Percentiles rank a stretch among this genome's conserved stretches.
These are phyloP conservation scores for Paramormyrops hopkinsi DNA, from an alignment of 2,797 vertebrate genomes.

Conservation along the genomic window DNA sequence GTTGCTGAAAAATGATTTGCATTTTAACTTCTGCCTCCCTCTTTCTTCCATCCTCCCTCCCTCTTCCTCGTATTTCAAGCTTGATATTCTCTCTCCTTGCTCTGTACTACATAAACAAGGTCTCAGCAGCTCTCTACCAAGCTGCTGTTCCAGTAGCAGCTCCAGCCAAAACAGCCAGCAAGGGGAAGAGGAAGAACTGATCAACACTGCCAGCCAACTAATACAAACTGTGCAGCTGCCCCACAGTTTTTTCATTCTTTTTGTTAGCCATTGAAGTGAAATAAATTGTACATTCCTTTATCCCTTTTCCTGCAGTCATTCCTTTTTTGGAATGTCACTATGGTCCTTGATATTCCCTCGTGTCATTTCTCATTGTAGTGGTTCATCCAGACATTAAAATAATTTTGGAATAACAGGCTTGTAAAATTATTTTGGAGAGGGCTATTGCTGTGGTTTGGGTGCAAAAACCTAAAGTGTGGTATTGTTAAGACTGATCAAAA, in stretches of 20 bases:
- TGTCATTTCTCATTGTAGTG: slow-evolving; percentile 21
- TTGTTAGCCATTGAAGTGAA: neutral
- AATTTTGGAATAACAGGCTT: slow-evolving; percentile 49
- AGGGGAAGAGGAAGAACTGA: slow-evolving; percentile 89
- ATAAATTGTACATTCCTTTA: slow-evolving; percentile 24
- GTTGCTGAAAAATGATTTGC: neutral
- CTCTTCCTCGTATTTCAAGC: slow-evolving; percentile 39
- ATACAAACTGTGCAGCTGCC: neutral
- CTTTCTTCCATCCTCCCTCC: neutral
- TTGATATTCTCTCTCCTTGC: slow-evolving; percentile 74
- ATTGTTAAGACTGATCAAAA: neutral
- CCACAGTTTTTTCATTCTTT: neutral
- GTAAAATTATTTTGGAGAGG: slow-evolving; percentile 54
- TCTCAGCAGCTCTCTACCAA: slow-evolving; percentile 88
- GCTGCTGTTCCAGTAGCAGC: slow-evolving; percentile 52
- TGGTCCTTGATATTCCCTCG: slow-evolving; percentile 20
- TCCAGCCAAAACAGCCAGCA: slow-evolving; percentile 73
- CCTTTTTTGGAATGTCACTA: slow-evolving; percentile 18
- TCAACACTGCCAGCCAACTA: neutral
- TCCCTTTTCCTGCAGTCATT: slow-evolving; percentile 12
- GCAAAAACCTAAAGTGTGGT: neutral
- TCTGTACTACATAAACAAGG: slow-evolving; percentile 94
- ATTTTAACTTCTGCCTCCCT: neutral
- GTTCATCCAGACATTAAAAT: slow-evolving; percentile 26
- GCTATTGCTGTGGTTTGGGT: neutral